phyloP scores from a whole-genome alignment of 2,888 invertebrate species.

The Muschampia plurimacula region DNA sequence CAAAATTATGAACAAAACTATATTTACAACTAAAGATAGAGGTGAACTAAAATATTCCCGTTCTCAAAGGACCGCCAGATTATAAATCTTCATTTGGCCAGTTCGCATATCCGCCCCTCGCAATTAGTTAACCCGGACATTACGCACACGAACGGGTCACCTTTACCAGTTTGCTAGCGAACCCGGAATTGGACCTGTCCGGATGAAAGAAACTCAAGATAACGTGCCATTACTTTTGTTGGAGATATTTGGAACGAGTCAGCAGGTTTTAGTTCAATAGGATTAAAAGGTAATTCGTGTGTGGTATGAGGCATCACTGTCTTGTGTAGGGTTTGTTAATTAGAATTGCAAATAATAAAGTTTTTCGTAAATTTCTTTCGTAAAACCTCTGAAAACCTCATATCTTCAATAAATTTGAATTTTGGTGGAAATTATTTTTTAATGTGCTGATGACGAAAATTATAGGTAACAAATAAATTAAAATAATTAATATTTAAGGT shows the following conservation, averaged over 20 bases:
- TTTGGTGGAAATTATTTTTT: too few relatives aligned
- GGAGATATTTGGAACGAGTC: conserved; percentile 14
- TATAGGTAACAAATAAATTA: too few relatives aligned
- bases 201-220: conserved; percentile 30
- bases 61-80: conserved; percentile 62
- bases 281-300: background rate
- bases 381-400: too few relatives aligned
- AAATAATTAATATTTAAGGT: too few relatives aligned
- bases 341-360: too few relatives aligned
- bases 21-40: background rate
- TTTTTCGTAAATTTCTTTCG: too few relatives aligned
- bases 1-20: too few relatives aligned
- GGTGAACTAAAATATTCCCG: conserved; percentile 24
- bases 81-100: conserved; percentile 84
- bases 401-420: too few relatives aligned
- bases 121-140: conserved; percentile 75
- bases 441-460: too few relatives aligned
- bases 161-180: conserved; percentile 55
- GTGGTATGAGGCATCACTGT: too few relatives aligned
- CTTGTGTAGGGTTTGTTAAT: too few relatives aligned
- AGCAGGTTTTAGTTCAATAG: conserved; percentile 10
- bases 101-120: conserved; percentile 79
- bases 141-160: conserved; percentile 68
- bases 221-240: conserved; percentile 37
- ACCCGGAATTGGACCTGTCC: conserved; percentile 21